Evolutionary conservation across 2,113 vertebrate genomes (phyloP), one percentile per base, ranked within the genome.

Genomic region (Monopterus albus): DNA sequence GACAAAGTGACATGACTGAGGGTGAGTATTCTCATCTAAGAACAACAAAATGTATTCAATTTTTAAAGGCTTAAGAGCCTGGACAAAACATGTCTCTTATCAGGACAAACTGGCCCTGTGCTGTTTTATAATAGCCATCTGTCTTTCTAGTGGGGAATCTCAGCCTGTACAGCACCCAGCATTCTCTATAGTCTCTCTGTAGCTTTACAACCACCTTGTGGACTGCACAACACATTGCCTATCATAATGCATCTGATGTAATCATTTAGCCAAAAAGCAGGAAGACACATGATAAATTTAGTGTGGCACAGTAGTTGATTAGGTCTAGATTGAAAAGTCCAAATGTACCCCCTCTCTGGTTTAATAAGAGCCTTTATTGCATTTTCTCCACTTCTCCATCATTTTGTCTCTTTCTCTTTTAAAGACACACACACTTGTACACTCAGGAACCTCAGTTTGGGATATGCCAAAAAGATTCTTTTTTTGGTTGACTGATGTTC

Each of bases 401-500:
- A 39, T 63, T 29, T 40, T 28, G 18, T 26, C 23, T 33, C 28
- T 33, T 14, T 46, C 13, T 72, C 11, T 20, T 20, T 62, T 23
- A 59, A 31, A 69, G 14, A 31, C 49, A 56, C n/a, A 56, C 36
- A 45, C 35, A 45, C 36, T 45, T 17, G 17, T 0, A 38, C 28
- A 50, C 21, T 20, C 5, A 38, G 8, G 4, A 36, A 31, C 35
- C 39, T 50, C 43, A 47, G 29, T 64, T 58, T 62, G 49, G 47
- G 42, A 53, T 47, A 29, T 72, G 61, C 33, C 50, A 35, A 55
- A 47, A 45, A 64, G 33, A 55, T 21, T 8, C 57, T 51, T 79
- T 73, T 60, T 76, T 60, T 74, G 75, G 56, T 51, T 77, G 68
- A 77, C 52, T 86, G 78, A 81, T 64, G 60, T 73, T 79, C 64